Conservation (phyloP, 2,113 vertebrate species). For the Gobius niger region DNA sequence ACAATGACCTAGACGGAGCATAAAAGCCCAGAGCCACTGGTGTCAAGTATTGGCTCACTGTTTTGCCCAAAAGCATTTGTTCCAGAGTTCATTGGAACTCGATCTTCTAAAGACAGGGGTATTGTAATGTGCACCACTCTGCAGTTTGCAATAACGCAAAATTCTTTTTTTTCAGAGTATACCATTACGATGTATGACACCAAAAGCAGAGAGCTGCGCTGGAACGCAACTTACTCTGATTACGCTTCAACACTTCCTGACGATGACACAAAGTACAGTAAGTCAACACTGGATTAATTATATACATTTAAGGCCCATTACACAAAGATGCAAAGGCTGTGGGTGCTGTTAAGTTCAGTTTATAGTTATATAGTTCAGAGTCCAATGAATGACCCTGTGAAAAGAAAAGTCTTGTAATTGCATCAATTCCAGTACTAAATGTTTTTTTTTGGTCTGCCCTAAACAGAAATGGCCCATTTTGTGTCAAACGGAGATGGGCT, state of each 20-base stretch:
- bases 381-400: no score
- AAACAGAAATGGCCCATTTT: slow-evolving; percentile 92
- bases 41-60: slow-evolving; percentile 26
- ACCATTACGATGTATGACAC: slow-evolving; percentile 99
- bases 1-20: neutral
- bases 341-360: no score
- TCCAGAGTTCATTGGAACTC: slow-evolving; percentile 14
- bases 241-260: slow-evolving; percentile 93
- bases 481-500: slow-evolving; percentile 96
- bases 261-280: slow-evolving; percentile 91
- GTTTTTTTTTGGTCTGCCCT: neutral
- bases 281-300: slow-evolving; percentile 47
- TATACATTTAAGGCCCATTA: neutral
- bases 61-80: neutral
- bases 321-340: no score
- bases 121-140: slow-evolving; percentile 17
- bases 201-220: slow-evolving; percentile 92
- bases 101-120: slow-evolving; percentile 1
- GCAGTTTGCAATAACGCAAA: slow-evolving; percentile 3
- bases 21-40: slow-evolving; percentile 2
- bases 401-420: neutral
- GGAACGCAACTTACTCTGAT: slow-evolving; percentile 98
- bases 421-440: neutral
- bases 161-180: slow-evolving; percentile 81
- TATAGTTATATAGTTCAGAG: no score